phyloP scores from a whole-genome alignment of 1,140 invertebrate genomes.

The Lasioglossum albipes region DNA sequence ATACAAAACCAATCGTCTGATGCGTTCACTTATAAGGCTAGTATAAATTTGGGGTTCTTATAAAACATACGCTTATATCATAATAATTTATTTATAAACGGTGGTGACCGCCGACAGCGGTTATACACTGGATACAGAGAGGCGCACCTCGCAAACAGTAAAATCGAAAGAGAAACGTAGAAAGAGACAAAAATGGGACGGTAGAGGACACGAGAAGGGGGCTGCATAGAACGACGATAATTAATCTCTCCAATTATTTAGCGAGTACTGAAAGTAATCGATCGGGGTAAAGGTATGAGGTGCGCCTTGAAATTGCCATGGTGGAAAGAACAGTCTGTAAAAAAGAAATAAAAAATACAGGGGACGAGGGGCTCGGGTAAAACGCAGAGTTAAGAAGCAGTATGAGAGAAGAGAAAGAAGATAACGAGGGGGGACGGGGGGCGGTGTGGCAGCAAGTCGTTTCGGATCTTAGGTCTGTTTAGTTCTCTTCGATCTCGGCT shows the following conservation, averaged over 20 bases:
- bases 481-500: slow-evolving; percentile 83
- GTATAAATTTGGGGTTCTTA: slow-evolving; percentile 42
- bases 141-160: slow-evolving; percentile 53
- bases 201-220: not conserved
- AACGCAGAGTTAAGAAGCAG: slow-evolving; percentile 60
- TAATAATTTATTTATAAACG: slow-evolving; percentile 74
- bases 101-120: slow-evolving; percentile 53
- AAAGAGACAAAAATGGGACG: slow-evolving; percentile 18
- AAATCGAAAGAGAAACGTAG: slow-evolving; percentile 34
- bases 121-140: slow-evolving; percentile 64
- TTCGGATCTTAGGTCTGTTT: slow-evolving; percentile 53
- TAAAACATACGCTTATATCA: slow-evolving; percentile 60
- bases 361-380: slow-evolving; percentile 6
- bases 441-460: not conserved
- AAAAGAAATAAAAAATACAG: slow-evolving; percentile 53
- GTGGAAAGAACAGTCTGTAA: slow-evolving; percentile 52
- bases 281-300: slow-evolving; percentile 22
- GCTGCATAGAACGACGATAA: not conserved
- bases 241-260: slow-evolving; percentile 25
- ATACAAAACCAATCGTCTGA: slow-evolving; percentile 44
- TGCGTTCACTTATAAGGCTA: slow-evolving; percentile 14
- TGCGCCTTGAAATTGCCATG: slow-evolving; percentile 27
- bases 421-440: not conserved
- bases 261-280: slow-evolving; percentile 18
- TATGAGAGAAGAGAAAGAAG: slow-evolving; percentile 42